Conservation (phyloP, 1,140 invertebrate species). For the Sitobion miscanthi region DNA sequence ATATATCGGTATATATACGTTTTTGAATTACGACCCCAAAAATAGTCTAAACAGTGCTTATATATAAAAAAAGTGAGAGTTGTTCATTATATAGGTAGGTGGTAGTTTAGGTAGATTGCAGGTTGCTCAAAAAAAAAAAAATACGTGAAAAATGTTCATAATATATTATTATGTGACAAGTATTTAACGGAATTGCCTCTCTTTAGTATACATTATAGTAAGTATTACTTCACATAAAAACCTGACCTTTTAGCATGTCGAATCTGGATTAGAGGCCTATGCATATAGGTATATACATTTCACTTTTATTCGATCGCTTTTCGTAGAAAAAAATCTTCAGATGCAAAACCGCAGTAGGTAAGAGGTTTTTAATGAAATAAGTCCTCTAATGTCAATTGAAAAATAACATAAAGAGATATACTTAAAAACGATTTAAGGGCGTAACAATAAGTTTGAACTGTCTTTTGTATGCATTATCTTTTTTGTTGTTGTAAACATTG, state of each 20-base stretch:
- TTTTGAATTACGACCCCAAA: not conserved
- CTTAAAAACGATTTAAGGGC: slow-evolving; percentile 5
- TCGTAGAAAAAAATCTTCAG: not conserved
- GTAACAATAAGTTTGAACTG: slow-evolving; percentile 17
- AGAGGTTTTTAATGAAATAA: slow-evolving; percentile 28
- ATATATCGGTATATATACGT: not conserved
- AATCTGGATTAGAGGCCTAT: not conserved
- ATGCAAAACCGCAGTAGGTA: slow-evolving; percentile 38
- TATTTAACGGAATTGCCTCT: slow-evolving; percentile 18
- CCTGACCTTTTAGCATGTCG: not conserved
- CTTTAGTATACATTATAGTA: not conserved
- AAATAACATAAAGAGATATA: slow-evolving; percentile 13
- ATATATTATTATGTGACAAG: not conserved
- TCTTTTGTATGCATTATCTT: slow-evolving; percentile 9
- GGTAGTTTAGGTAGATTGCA: not conserved
- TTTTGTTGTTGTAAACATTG: not conserved
- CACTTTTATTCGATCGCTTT: not conserved
- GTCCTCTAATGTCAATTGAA: slow-evolving; percentile 15
- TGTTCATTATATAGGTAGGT: not conserved
- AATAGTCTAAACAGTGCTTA: not conserved
- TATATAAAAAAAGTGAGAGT: not conserved
- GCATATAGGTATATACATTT: not conserved
- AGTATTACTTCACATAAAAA: not conserved
- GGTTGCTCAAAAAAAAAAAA: not conserved
- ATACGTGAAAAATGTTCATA: not conserved